These are phyloP conservation scores for Yoshiicerus persimilis DNA, from an alignment of 1,140 invertebrate species.

Conservation along the genomic window DNA sequence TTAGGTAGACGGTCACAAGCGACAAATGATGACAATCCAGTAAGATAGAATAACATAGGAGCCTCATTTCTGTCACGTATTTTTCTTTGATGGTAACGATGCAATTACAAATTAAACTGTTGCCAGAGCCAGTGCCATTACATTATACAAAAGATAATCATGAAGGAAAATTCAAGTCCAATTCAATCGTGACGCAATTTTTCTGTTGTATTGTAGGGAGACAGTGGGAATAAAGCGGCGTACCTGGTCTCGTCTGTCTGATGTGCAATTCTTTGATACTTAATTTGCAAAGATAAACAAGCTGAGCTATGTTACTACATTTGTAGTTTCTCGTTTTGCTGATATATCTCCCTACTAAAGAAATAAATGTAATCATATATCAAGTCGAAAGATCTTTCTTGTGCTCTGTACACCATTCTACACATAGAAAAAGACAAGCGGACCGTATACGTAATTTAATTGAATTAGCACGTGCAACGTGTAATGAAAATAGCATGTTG, in stretches of 20 bases:
- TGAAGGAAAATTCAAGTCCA: slow-evolving; percentile 9
- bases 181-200: slow-evolving; percentile 9
- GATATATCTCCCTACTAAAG: not conserved
- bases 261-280: not conserved
- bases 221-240: too few species aligned
- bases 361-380: not conserved
- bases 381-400: not conserved
- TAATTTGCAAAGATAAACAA: not conserved
- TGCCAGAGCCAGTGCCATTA: not conserved
- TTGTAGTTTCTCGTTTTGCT: too few species aligned
- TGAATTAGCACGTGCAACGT: not conserved
- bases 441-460: not conserved
- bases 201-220: not conserved
- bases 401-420: too few species aligned
- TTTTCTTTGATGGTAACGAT: slow-evolving; percentile 13
- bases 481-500: not conserved
- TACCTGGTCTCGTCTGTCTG: not conserved
- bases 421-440: too few species aligned
- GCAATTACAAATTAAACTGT: not conserved
- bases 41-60: not conserved
- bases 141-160: not conserved
- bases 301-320: not conserved
- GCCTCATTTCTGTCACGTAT: not conserved
- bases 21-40: not conserved
- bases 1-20: not conserved